phyloP scores from a whole-genome alignment of 2,797 vertebrate species.

The Anguilla marmorata region DNA sequence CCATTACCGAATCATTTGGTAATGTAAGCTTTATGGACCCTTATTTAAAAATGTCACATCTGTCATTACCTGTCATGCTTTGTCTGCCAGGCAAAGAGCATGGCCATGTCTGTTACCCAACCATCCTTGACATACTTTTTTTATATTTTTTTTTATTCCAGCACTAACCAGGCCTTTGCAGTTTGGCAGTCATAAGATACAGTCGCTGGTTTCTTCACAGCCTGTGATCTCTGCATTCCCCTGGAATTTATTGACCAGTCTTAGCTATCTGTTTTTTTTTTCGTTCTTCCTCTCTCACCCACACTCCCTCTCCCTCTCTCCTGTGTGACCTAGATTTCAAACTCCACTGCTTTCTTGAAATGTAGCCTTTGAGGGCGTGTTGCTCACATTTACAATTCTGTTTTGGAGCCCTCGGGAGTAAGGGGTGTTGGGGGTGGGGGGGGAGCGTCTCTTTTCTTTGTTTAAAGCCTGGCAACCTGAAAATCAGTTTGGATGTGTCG shows the following conservation, averaged over 20 bases:
- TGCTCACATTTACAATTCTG: constrained; percentile 48
- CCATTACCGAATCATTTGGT: neutral
- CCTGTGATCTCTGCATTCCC: constrained; percentile 33
- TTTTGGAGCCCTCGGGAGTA: constrained; percentile 32
- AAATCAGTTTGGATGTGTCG: neutral
- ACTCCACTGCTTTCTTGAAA: constrained; percentile 35
- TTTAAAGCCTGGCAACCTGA: constrained; percentile 3
- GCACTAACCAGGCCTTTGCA: constrained; percentile 43
- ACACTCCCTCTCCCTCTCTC: constrained; percentile 24
- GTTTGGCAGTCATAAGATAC: constrained; percentile 49
- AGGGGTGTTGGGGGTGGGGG: neutral
- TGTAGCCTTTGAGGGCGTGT: constrained; percentile 39
- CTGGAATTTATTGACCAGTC: constrained; percentile 54
- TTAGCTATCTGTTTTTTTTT: constrained; percentile 22
- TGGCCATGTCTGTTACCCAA: constrained; percentile 42
- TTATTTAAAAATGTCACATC: neutral
- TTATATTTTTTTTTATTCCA: constrained; percentile 29
- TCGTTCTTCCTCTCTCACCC: neutral
- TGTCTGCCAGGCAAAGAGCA: neutral
- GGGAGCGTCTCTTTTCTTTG: constrained; percentile 16
- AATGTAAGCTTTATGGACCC: neutral
- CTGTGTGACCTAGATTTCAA: constrained; percentile 51
- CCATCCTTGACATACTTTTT: constrained; percentile 63
- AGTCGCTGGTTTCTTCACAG: constrained; percentile 46
- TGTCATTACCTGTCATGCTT: constrained; percentile 7